Evolutionary conservation across 2,113 vertebrate species (phyloP).

Genomic region (Acrocephalus arundinaceus): DNA sequence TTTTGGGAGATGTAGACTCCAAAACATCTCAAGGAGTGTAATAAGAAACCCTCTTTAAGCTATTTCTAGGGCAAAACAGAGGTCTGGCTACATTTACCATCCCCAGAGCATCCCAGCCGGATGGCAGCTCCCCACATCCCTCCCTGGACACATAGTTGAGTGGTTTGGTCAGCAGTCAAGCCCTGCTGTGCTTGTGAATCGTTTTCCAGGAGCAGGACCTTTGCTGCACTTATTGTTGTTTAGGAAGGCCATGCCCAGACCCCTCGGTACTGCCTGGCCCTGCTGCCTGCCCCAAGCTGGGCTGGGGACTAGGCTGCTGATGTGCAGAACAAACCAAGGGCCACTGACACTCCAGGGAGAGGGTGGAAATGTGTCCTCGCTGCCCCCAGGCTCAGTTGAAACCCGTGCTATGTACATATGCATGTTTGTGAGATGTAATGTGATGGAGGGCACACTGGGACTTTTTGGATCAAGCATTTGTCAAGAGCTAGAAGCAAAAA

Average conservation of each 20-base stretch:
- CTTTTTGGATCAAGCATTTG: conserved; percentile 33
- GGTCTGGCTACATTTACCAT: background rate
- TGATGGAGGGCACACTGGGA: conserved; percentile 44
- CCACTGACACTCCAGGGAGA: background rate
- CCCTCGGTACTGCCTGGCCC: background rate
- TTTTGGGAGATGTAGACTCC: background rate
- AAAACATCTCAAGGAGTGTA: background rate
- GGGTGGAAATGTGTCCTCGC: background rate
- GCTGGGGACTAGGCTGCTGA: background rate
- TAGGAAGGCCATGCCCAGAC: background rate
- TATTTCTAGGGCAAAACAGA: background rate
- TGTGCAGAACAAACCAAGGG: background rate
- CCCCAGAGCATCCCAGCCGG: background rate
- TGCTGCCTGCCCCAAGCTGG: background rate
- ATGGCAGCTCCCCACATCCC: background rate
- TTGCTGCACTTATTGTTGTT: background rate
- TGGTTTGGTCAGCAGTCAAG: background rate
- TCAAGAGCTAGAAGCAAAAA: conserved; percentile 72
- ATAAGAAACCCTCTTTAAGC: background rate
- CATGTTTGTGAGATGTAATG: conserved; percentile 42
- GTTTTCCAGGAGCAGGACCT: background rate
- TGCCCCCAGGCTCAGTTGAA: conserved; percentile 21
- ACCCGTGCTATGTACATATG: conserved; percentile 36
- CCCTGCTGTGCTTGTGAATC: background rate
- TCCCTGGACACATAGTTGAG: background rate